Evolutionary conservation across 2,797 vertebrate genomes (phyloP).

Genomic region (Gymnocypris eckloni): DNA sequence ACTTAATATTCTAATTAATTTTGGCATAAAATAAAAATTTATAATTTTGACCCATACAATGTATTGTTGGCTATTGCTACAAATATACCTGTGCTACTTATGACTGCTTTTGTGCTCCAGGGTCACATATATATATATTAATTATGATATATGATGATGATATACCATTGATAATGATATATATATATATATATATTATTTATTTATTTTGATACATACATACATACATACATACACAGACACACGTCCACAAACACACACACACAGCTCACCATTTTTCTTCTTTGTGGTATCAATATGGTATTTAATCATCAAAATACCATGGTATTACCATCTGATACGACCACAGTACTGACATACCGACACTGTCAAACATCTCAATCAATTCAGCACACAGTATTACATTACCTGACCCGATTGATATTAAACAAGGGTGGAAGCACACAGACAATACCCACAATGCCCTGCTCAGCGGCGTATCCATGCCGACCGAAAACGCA

Average conservation of each 20-base stretch:
- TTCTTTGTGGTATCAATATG: background rate
- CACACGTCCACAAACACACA: background rate
- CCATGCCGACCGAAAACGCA: slow-evolving; percentile 70
- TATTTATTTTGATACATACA: background rate
- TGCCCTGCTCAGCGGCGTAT: slow-evolving; percentile 58
- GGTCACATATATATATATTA: no score
- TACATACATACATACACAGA: background rate
- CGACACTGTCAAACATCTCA: slow-evolving; percentile 46
- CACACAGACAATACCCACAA: slow-evolving; percentile 48
- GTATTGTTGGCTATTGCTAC: no score
- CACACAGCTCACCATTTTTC: slow-evolving; percentile 8
- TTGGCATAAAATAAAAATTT: no score
- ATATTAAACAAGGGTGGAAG: slow-evolving; percentile 47
- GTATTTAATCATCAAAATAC: background rate
- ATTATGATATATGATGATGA: no score
- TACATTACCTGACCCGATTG: slow-evolving; percentile 50
- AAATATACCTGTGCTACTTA: no score
- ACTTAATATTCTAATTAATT: no score
- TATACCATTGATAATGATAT: no score
- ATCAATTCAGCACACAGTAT: slow-evolving; percentile 42
- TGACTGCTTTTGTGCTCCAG: no score
- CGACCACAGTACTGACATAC: slow-evolving; percentile 16
- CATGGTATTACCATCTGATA: background rate
- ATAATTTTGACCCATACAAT: no score
- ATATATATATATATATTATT: no score